Evolutionary conservation across 1,140 invertebrate genomes (phyloP).

Genomic region (Dolichoris vasculosae): DNA sequence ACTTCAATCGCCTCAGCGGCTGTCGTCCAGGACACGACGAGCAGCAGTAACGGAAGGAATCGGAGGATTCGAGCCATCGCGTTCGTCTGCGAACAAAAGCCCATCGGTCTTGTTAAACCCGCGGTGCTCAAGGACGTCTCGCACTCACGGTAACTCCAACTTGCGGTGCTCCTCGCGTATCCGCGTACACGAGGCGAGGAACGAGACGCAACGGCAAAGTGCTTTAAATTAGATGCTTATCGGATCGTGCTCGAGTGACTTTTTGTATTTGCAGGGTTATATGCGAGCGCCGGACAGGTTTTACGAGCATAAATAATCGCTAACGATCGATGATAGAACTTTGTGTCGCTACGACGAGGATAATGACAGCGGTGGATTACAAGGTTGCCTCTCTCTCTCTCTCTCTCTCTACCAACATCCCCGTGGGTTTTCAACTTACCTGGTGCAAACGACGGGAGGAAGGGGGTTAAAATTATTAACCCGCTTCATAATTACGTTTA

Average conservation of each 20-base stretch:
- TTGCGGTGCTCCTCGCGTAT: not conserved
- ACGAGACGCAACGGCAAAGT: not conserved
- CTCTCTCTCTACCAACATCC: not conserved
- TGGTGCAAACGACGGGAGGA: not conserved
- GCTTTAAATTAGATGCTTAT: not conserved
- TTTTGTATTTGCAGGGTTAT: not conserved
- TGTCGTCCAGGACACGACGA: not conserved
- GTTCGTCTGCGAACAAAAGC: not conserved
- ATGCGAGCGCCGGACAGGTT: not conserved
- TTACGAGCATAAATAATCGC: not conserved
- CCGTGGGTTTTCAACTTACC: not conserved
- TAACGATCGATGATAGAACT: not conserved
- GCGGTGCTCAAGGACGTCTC: not conserved
- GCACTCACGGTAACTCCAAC: not conserved
- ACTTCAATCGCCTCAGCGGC: no score
- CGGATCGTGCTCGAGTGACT: not conserved
- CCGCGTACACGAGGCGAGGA: not conserved
- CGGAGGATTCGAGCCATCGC: constrained; percentile 11
- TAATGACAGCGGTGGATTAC: not conserved
- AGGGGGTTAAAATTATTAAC: not conserved
- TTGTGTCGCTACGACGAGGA: not conserved
- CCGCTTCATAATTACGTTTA: not conserved
- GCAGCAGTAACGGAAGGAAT: not conserved
- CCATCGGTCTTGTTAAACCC: constrained; percentile 1
- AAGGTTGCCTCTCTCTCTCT: not conserved